phyloP scores from a whole-genome alignment of 1,140 invertebrate genomes.

The Latrodectus geometricus region DNA sequence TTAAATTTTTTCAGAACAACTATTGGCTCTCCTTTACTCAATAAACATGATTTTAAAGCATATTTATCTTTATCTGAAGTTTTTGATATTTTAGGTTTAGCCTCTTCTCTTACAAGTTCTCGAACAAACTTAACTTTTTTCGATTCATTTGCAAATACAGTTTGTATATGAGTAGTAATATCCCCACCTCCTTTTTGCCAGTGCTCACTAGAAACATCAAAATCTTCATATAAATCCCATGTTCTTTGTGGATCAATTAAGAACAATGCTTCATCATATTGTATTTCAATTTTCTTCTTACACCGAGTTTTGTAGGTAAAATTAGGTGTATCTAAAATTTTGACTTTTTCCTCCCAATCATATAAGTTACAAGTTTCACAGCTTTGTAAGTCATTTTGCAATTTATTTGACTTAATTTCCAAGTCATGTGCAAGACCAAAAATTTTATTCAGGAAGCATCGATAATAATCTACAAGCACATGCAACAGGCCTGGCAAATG shows the following conservation, averaged over 20 bases:
- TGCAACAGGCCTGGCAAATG: conserved; percentile 95
- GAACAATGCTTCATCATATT: conserved; percentile 62
- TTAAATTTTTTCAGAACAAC: conserved; percentile 56
- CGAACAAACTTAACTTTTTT: conserved; percentile 41
- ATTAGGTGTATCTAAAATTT: conserved; percentile 62
- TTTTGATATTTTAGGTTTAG: conserved; percentile 18
- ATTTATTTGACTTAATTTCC: conserved; percentile 65
- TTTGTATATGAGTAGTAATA: conserved; percentile 82
- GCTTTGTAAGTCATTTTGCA: neutral
- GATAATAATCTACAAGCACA: conserved; percentile 84
- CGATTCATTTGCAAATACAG: conserved; percentile 81
- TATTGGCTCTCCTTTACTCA: conserved; percentile 38
- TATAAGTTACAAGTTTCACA: neutral
- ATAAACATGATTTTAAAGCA: conserved; percentile 16
- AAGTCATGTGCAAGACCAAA: conserved; percentile 75
- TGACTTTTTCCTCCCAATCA: conserved; percentile 29
- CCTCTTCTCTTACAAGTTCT: conserved; percentile 17
- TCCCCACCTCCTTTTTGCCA: conserved; percentile 71
- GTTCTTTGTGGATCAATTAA: conserved; percentile 64
- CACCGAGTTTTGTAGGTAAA: conserved; percentile 63
- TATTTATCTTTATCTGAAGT: conserved; percentile 24
- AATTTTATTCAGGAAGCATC: conserved; percentile 86
- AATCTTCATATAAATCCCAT: conserved; percentile 66
- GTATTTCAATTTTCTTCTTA: conserved; percentile 64
- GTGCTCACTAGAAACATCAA: conserved; percentile 68